phyloP scores from a whole-genome alignment of 37 sponge, comb jelly and placozoan species.

The Haliclona indistincta region DNA sequence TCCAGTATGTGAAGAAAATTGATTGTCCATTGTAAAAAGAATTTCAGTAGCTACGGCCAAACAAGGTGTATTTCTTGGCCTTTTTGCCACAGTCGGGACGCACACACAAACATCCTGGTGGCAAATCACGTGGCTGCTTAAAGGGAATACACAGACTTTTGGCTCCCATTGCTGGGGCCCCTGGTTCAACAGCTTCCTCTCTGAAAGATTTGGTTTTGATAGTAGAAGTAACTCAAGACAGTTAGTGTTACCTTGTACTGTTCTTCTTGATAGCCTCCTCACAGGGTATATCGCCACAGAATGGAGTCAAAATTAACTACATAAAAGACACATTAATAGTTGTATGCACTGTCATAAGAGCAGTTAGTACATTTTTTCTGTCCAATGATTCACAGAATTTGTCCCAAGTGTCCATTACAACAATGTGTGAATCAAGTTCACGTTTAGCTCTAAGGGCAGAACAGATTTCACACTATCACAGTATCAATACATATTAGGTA shows the following conservation, averaged over 20 bases:
- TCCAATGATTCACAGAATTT: slow-evolving; percentile 77
- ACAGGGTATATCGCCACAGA: slow-evolving; percentile 81
- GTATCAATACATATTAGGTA: no score
- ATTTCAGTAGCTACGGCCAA: slow-evolving; percentile 94
- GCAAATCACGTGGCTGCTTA: slow-evolving; percentile 64
- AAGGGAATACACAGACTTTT: slow-evolving; percentile 97
- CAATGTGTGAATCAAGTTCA: slow-evolving; percentile 66
- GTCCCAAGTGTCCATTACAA: slow-evolving; percentile 63
- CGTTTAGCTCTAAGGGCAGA: slow-evolving; percentile 74
- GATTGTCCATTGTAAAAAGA: no score
- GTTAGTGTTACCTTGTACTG: slow-evolving; percentile 65
- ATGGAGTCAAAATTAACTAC: slow-evolving; percentile 88
- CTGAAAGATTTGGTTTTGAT: not conserved
- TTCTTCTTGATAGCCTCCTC: slow-evolving; percentile 94
- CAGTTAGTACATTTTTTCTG: slow-evolving; percentile 66
- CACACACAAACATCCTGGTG: slow-evolving; percentile 63
- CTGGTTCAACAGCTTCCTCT: slow-evolving; percentile 71
- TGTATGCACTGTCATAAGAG: not conserved
- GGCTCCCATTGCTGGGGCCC: slow-evolving; percentile 97
- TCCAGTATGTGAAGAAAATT: no score
- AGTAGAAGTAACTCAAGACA: not conserved
- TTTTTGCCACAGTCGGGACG: slow-evolving; percentile 61
- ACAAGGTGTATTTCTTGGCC: slow-evolving; percentile 88
- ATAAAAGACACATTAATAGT: not conserved
- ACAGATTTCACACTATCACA: no score